phyloP scores from a whole-genome alignment of 1,140 invertebrate species.

The Camponotus vicinus region DNA sequence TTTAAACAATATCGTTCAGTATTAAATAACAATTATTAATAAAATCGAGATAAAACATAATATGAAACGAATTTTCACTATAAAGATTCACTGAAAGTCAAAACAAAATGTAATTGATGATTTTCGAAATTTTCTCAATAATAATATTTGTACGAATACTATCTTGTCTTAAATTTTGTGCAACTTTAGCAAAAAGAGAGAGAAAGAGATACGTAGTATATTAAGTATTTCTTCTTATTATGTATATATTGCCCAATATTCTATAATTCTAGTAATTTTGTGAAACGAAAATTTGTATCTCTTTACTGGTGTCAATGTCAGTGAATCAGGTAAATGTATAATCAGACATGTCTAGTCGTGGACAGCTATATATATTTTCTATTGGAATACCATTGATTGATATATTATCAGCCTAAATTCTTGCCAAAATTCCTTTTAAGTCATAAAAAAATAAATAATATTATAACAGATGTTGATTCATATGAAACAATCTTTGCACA shows the following conservation, averaged over 20 bases:
- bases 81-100: too few species aligned
- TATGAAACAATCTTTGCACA: not conserved
- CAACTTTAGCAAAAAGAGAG: too few species aligned
- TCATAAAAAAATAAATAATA: not conserved
- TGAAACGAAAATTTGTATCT: not conserved
- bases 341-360: not conserved
- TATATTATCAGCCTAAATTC: not conserved
- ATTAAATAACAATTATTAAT: too few species aligned
- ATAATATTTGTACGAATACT: too few species aligned
- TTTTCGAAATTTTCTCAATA: too few species aligned
- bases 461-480: not conserved
- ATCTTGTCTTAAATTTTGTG: too few species aligned
- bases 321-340: not conserved
- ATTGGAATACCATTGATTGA: too few species aligned
- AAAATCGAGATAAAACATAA: too few species aligned
- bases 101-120: too few species aligned
- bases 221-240: not conserved
- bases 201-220: not conserved
- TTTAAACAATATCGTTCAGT: too few species aligned
- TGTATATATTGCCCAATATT: not conserved
- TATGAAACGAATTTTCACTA: too few species aligned
- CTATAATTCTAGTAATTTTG: constrained; percentile 19
- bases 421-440: not conserved
- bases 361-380: not conserved
- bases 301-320: not conserved